Conservation (phyloP, 2,113 vertebrate species). For the Piliocolobus tephrosceles region DNA sequence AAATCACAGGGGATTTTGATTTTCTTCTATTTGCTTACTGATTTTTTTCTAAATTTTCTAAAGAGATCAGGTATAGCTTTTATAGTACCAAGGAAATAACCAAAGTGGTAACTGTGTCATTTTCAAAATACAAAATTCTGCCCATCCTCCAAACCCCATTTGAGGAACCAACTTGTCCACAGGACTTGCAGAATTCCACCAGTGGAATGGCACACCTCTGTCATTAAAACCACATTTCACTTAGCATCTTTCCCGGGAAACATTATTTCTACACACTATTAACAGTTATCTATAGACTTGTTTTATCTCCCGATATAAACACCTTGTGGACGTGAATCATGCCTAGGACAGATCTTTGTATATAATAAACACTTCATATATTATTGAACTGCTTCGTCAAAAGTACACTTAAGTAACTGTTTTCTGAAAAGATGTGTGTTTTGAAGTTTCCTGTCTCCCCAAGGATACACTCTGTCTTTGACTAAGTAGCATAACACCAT, state of each 20-base stretch:
- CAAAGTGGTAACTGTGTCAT: background rate
- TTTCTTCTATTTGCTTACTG: background rate
- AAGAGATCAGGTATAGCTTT: background rate
- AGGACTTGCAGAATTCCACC: background rate
- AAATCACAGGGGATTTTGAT: background rate
- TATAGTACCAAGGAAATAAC: background rate
- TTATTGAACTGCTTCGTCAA: background rate
- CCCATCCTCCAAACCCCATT: background rate
- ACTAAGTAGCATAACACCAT: background rate
- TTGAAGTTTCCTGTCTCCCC: background rate
- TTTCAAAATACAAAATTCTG: background rate
- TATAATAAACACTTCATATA: background rate
- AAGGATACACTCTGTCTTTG: background rate
- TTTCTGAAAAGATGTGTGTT: background rate
- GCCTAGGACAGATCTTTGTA: background rate
- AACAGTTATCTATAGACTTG: background rate
- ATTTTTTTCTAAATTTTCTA: background rate
- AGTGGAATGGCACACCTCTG: background rate
- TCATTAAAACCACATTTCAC: background rate
- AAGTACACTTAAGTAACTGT: background rate
- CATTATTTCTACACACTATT: background rate
- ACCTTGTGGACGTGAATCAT: background rate
- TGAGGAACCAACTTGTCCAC: background rate
- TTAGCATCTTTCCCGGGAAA: background rate
- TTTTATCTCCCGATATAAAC: background rate